A percentile compares a stretch with the other conserved stretches of the same genome.
phyloP scores from a whole-genome alignment of 2,888 invertebrate genomes.

The Cremastinae sp. region DNA sequence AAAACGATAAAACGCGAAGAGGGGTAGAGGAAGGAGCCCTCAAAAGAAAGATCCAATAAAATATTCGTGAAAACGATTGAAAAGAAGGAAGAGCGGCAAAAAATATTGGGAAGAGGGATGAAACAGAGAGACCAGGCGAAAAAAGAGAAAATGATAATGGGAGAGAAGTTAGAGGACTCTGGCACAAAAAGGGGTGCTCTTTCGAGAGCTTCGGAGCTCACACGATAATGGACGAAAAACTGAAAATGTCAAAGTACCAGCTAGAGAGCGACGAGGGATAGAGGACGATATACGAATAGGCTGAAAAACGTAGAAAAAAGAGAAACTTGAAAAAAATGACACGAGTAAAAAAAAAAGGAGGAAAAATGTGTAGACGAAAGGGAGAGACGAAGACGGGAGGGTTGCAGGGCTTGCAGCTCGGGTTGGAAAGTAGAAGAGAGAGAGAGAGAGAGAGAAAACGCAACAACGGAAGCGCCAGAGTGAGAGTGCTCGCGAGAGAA shows the following conservation, averaged over 20 bases:
- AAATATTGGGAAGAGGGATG: no score
- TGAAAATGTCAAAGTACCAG: slow-evolving; percentile 42
- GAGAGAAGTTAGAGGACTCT: no score
- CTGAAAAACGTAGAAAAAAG: no score
- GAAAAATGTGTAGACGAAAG: slow-evolving; percentile 1
- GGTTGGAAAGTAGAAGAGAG: slow-evolving; percentile 49
- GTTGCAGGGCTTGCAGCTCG: slow-evolving; percentile 40
- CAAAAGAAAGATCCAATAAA: not conserved
- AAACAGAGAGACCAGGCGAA: no score
- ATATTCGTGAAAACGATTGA: not conserved
- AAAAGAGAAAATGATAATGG: no score
- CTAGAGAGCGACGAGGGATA: slow-evolving; percentile 49
- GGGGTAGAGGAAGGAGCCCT: not conserved
- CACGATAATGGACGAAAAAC: slow-evolving; percentile 25
- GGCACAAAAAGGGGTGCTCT: no score
- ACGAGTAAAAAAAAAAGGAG: no score
- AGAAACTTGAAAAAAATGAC: slow-evolving; percentile 4
- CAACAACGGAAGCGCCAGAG: slow-evolving; percentile 31
- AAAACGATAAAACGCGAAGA: slow-evolving; percentile 5
- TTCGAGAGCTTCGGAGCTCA: slow-evolving; percentile 3
- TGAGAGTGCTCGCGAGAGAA: no score
- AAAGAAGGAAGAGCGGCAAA: slow-evolving; percentile 1
- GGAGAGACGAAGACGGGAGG: slow-evolving; percentile 23
- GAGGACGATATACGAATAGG: no score
- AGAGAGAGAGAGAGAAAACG: slow-evolving; percentile 36